These are phyloP conservation scores for Plemyria rubiginata DNA, from an alignment of 2,888 invertebrate species.

Conservation along the genomic window DNA sequence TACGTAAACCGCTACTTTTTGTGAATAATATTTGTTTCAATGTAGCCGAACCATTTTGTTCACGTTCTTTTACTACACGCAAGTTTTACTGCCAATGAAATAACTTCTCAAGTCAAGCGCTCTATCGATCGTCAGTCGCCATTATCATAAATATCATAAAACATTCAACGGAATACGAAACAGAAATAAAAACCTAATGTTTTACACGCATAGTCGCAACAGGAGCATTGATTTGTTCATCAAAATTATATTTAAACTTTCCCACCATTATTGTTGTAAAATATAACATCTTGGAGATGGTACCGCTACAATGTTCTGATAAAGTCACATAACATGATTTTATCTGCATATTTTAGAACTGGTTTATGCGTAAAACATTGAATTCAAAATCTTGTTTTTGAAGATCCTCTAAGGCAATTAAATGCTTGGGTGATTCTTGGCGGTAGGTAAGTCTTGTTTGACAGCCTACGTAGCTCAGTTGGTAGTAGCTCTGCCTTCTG, in stretches of 20 bases:
- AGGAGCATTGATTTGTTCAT: conserved; percentile 27
- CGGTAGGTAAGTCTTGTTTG: too few species aligned
- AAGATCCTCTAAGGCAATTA: neutral
- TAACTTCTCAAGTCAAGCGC: conserved; percentile 20
- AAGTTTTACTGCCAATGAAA: conserved; percentile 9
- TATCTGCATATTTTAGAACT: conserved; percentile 27
- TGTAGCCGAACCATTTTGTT: conserved; percentile 5
- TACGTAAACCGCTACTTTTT: neutral
- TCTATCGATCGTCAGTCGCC: conserved; percentile 22
- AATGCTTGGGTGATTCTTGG: neutral
- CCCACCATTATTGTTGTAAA: conserved; percentile 36
- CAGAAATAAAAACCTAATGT: conserved; percentile 16
- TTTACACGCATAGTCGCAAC: conserved; percentile 15
- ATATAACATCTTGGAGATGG: conserved; percentile 29
- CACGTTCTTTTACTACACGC: conserved; percentile 2
- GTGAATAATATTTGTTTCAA: neutral
- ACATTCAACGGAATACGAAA: conserved; percentile 13
- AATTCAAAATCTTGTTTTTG: conserved; percentile 14
- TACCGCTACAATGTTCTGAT: conserved; percentile 34
- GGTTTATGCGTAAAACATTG: conserved; percentile 23
- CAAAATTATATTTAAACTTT: conserved; percentile 37
- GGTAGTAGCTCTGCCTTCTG: too few species aligned
- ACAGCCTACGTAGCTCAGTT: too few species aligned
- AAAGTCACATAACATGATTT: conserved; percentile 32
- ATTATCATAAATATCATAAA: conserved; percentile 25